Conservation (phyloP, 2,113 vertebrate genomes). For the Takifugu flavidus region DNA sequence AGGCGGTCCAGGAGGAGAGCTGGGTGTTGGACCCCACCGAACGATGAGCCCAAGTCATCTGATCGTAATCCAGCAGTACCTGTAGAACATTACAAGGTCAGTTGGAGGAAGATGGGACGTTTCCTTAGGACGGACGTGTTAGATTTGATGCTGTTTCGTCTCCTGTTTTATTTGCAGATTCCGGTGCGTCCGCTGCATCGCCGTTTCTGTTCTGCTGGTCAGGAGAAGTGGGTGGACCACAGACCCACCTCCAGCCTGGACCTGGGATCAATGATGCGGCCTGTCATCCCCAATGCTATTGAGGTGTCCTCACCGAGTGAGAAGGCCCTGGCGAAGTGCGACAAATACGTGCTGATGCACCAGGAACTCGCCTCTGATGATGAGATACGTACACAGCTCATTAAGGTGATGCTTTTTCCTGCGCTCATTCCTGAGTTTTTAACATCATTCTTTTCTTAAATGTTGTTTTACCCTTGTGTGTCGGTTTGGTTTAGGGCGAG, state of each 20-base stretch:
- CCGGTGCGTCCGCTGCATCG: constrained; percentile 80
- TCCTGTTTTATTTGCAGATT: constrained; percentile 65
- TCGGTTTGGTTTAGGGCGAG: constrained; percentile 77
- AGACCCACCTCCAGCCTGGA: constrained; percentile 85
- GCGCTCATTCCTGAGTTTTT: neutral
- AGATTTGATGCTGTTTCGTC: too few species aligned
- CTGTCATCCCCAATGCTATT: constrained; percentile 85
- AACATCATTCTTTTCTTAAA: neutral
- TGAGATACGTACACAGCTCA: constrained; percentile 91
- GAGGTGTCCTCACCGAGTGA: constrained; percentile 84
- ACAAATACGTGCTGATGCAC: constrained; percentile 95
- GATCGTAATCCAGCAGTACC: neutral
- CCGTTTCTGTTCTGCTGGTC: constrained; percentile 85
- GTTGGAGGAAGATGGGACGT: too few species aligned
- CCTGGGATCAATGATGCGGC: constrained; percentile 90
- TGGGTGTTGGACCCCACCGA: neutral
- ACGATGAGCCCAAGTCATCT: neutral
- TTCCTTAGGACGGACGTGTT: too few species aligned
- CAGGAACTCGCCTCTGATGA: constrained; percentile 95
- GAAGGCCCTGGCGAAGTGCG: constrained; percentile 88
- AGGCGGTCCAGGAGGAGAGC: neutral
- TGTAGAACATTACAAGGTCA: neutral
- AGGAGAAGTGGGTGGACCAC: constrained; percentile 95
- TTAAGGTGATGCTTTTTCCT: constrained; percentile 79
- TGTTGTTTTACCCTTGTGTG: neutral